These are phyloP conservation scores for Tortricodes alternella DNA, from an alignment of 2,888 invertebrate genomes.

Conservation along the genomic window DNA sequence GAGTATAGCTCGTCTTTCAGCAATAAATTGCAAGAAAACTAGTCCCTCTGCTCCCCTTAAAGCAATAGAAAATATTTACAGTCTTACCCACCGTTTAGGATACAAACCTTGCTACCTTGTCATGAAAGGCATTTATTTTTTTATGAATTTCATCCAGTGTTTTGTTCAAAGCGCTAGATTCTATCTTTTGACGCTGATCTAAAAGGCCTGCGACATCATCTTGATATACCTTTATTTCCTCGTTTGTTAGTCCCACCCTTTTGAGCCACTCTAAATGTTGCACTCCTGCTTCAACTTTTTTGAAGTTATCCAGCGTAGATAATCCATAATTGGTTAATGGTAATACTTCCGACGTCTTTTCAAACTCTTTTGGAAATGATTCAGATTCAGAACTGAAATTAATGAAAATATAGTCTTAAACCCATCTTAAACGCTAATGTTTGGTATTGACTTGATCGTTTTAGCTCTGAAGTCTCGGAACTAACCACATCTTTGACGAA, in stretches of 20 bases:
- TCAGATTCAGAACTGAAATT: constrained; percentile 62
- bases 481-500: constrained; percentile 13
- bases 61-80: too few species aligned
- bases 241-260: constrained; percentile 68
- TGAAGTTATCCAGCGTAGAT: constrained; percentile 68
- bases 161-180: constrained; percentile 54
- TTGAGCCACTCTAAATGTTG: constrained; percentile 71
- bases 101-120: constrained; percentile 48
- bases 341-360: constrained; percentile 64
- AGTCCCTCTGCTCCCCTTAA: too few species aligned
- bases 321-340: constrained; percentile 72
- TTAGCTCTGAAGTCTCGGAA: constrained; percentile 6
- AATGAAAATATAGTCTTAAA: constrained; percentile 22
- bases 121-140: constrained; percentile 56
- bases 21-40: too few species aligned
- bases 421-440: too few species aligned
- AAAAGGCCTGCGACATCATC: constrained; percentile 68
- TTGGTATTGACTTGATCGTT: not conserved
- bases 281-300: constrained; percentile 60
- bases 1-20: too few species aligned
- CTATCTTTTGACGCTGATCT: constrained; percentile 56
- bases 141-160: constrained; percentile 58
- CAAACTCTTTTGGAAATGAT: constrained; percentile 64
- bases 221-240: constrained; percentile 76
- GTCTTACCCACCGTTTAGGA: too few species aligned